Percentiles rank a stretch among this genome's conserved stretches.
phyloP scores from a whole-genome alignment of 2,113 vertebrate species.

The Nibea coibor region DNA sequence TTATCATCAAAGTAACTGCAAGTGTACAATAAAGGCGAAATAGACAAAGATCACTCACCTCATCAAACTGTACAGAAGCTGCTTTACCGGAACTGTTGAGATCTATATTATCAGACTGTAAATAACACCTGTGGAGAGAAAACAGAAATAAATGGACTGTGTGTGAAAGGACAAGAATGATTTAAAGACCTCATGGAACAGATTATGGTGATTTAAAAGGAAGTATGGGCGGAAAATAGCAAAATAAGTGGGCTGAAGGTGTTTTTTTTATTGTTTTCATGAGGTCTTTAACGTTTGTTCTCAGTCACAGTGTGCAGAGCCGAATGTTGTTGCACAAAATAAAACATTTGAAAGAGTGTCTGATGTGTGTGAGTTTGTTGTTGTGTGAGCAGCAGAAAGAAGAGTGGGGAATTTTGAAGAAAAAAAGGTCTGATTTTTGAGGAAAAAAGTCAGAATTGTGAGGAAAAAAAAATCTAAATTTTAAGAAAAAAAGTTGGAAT shows the following conservation, averaged over 20 bases:
- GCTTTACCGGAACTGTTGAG: constrained; percentile 14
- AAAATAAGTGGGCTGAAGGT: too few relatives aligned
- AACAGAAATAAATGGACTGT: background rate
- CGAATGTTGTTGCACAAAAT: constrained; percentile 32
- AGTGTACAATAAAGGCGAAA: constrained; percentile 1
- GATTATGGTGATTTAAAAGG: too few relatives aligned
- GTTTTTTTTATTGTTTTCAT: background rate
- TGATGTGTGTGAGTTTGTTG: constrained; percentile 27
- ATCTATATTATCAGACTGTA: constrained; percentile 23
- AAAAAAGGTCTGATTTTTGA: too few relatives aligned
- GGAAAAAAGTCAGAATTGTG: too few relatives aligned
- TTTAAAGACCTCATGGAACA: background rate
- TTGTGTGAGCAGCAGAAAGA: background rate
- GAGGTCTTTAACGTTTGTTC: background rate
- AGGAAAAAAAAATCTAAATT: too few relatives aligned
- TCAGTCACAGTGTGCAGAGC: background rate
- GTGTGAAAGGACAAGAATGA: background rate
- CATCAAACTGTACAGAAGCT: constrained; percentile 8
- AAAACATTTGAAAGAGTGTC: constrained; percentile 23
- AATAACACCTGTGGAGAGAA: background rate
- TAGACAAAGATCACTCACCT: background rate
- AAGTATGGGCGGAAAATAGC: background rate
- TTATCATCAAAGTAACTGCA: constrained; percentile 12
- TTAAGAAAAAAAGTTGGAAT: too few relatives aligned
- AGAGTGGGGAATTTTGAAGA: too few relatives aligned